A percentile compares a stretch with the other conserved stretches of the same genome.
Evolutionary conservation across 2,888 invertebrate genomes (phyloP).

Genomic region (Drosophila formosana): DNA sequence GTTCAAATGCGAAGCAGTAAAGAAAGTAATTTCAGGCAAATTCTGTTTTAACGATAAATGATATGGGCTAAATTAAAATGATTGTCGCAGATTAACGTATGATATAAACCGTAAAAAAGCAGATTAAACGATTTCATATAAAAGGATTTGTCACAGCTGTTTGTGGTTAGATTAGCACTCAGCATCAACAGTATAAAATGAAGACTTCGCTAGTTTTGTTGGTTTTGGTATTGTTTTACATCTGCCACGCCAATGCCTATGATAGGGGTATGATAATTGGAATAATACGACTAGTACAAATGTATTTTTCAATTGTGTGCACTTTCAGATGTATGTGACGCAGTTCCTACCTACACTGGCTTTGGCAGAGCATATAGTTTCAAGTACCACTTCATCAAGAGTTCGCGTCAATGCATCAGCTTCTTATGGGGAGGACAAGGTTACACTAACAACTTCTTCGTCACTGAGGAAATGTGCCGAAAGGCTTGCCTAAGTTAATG

Average conservation of each 20-base stretch:
- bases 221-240: background rate
- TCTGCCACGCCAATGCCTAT: background rate
- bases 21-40: background rate
- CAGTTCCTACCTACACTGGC: background rate
- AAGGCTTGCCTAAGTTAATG: background rate
- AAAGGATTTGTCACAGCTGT: background rate
- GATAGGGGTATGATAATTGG: no score
- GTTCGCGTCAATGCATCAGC: background rate
- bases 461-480: background rate
- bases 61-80: background rate
- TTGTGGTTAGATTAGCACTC: background rate
- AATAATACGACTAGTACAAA: no score
- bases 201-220: background rate
- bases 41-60: background rate
- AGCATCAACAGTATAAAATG: background rate
- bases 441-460: background rate
- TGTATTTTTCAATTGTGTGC: no score
- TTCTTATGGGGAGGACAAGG: background rate
- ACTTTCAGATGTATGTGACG: no score
- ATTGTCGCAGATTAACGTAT: background rate
- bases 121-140: background rate
- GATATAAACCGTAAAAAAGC: background rate
- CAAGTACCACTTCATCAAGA: no score
- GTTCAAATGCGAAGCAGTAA: background rate
- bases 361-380: background rate